A percentile compares a stretch with the other conserved stretches of the same genome.
phyloP scores from a whole-genome alignment of 2,888 invertebrate genomes.

The Drosophila ustulata region DNA sequence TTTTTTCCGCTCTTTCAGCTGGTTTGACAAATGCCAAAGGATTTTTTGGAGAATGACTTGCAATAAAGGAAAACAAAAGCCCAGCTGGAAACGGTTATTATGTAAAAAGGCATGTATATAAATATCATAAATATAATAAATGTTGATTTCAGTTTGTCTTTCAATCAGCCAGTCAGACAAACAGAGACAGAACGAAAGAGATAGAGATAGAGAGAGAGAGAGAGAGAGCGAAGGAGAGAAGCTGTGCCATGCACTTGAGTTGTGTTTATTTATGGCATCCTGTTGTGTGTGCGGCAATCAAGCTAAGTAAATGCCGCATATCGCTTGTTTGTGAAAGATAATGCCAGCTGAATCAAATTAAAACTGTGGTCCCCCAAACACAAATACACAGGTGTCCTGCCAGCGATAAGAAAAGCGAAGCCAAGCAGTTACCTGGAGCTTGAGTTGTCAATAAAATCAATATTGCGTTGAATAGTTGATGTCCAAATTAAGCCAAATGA shows the following conservation, averaged over 20 bases:
- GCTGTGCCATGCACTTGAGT: neutral
- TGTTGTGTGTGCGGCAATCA: slow-evolving; percentile 58
- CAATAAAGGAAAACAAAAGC: neutral
- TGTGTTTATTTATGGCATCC: slow-evolving; percentile 22
- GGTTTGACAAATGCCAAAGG: neutral
- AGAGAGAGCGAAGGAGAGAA: neutral
- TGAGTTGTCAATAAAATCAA: slow-evolving; percentile 8
- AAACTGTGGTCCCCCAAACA: slow-evolving; percentile 43
- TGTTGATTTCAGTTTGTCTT: slow-evolving; percentile 23
- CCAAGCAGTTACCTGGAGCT: neutral
- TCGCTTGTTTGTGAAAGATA: slow-evolving; percentile 35
- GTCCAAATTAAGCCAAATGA: neutral
- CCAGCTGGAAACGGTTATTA: neutral
- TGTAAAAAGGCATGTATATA: slow-evolving; percentile 5
- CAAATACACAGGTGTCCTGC: slow-evolving; percentile 11
- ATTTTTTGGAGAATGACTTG: neutral
- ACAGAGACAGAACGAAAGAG: neutral
- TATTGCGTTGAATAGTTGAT: slow-evolving; percentile 7
- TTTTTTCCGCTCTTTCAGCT: neutral
- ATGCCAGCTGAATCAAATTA: slow-evolving; percentile 56
- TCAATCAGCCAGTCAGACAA: slow-evolving; percentile 15
- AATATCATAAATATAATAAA: slow-evolving; percentile 21
- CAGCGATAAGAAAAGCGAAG: slow-evolving; percentile 2
- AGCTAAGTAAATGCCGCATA: slow-evolving; percentile 55
- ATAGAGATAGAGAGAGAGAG: neutral